Percentiles rank a stretch among this genome's conserved stretches.
Evolutionary conservation across 2,888 invertebrate genomes (phyloP).

Genomic region (Rhagium mordax): DNA sequence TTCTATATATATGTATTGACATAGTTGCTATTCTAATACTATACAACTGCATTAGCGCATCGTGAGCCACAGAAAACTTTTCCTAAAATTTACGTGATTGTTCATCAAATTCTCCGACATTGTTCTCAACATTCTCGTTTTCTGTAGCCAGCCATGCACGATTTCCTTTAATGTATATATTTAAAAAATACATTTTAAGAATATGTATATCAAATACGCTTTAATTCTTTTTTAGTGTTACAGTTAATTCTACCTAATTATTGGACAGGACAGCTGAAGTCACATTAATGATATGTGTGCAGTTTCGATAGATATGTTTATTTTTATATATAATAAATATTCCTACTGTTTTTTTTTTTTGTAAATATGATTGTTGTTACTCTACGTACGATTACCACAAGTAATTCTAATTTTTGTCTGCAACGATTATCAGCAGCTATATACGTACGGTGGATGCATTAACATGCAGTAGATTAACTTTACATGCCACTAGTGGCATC

Average conservation of each 20-base stretch:
- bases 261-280: slow-evolving; percentile 70
- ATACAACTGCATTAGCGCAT: slow-evolving; percentile 34
- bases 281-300: slow-evolving; percentile 67
- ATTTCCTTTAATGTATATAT: slow-evolving; percentile 62
- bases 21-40: slow-evolving; percentile 42
- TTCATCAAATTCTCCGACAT: not conserved
- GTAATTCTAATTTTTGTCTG: slow-evolving; percentile 4
- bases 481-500: no score
- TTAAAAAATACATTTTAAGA: slow-evolving; percentile 68
- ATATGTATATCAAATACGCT: slow-evolving; percentile 65
- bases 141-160: not conserved
- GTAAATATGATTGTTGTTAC: slow-evolving; percentile 28
- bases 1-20: slow-evolving; percentile 49
- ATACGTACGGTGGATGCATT: not conserved
- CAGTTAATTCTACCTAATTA: slow-evolving; percentile 63
- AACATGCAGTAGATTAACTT: no score
- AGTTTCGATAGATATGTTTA: slow-evolving; percentile 53
- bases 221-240: slow-evolving; percentile 50
- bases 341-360: slow-evolving; percentile 10
- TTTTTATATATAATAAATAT: slow-evolving; percentile 24
- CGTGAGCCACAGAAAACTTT: not conserved
- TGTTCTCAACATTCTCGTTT: not conserved
- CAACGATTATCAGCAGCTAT: slow-evolving; percentile 3
- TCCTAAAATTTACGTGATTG: not conserved
- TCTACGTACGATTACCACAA: slow-evolving; percentile 20